Evolutionary conservation across 2,797 vertebrate species (phyloP).

Genomic region (Allenopithecus nigroviridis): DNA sequence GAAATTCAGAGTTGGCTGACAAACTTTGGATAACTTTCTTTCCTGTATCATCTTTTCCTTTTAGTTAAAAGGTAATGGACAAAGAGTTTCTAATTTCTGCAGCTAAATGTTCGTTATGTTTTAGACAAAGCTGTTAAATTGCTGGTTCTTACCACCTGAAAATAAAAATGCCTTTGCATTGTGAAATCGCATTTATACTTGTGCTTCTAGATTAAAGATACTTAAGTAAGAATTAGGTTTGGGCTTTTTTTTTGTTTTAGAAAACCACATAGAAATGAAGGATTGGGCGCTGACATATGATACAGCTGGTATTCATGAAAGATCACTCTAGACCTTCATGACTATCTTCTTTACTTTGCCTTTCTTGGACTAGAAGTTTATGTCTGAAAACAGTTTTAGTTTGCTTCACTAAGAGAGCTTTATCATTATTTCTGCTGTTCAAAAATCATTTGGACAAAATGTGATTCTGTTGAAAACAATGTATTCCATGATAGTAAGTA

Average conservation of each 20-base stretch:
- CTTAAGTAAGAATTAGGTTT: background rate
- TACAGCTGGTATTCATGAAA: background rate
- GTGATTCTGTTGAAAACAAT: background rate
- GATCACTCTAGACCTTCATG: background rate
- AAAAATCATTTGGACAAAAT: background rate
- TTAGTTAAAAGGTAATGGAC: background rate
- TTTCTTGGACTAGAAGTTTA: background rate
- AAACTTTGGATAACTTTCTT: background rate
- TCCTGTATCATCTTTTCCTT: background rate
- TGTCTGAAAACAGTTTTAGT: background rate
- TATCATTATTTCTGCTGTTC: background rate
- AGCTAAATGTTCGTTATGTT: background rate
- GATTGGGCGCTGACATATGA: accelerated
- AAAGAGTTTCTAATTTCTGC: background rate
- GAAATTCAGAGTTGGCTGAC: background rate
- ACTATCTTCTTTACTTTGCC: background rate
- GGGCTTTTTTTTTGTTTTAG: background rate
- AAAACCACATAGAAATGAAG: background rate
- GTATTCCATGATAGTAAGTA: background rate
- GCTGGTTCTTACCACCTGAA: background rate
- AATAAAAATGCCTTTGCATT: background rate
- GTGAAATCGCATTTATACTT: background rate
- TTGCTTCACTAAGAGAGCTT: background rate
- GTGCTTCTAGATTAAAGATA: background rate
- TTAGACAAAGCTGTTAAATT: background rate